Evolutionary conservation across 1,140 invertebrate genomes (phyloP).

Genomic region (Pygmarrhopalites habei): DNA sequence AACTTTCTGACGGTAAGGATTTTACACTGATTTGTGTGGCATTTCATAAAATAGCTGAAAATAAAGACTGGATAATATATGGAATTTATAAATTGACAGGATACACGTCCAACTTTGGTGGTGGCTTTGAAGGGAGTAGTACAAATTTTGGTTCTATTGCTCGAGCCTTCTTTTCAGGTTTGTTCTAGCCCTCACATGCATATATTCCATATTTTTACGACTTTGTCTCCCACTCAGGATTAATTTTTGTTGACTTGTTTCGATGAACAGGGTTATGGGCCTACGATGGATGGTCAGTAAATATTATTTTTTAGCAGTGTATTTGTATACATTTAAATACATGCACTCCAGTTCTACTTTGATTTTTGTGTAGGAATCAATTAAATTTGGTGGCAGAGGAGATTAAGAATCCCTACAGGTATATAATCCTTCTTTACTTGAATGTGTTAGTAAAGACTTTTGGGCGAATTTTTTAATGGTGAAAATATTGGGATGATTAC

Average conservation of each 20-base stretch:
- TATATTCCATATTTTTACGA: no score
- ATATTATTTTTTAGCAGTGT: slow-evolving; percentile 30
- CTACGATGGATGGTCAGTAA: slow-evolving; percentile 32
- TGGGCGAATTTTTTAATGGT: not conserved
- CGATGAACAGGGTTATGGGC: no score
- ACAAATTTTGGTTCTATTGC: slow-evolving; percentile 28
- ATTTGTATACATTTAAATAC: no score
- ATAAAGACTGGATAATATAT: no score
- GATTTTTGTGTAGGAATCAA: no score
- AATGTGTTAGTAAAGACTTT: not conserved
- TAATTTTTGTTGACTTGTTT: no score
- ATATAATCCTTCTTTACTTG: no score
- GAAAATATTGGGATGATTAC: not conserved
- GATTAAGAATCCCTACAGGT: slow-evolving; percentile 57
- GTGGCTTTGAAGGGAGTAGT: slow-evolving; percentile 3
- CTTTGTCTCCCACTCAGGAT: no score
- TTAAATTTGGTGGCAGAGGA: slow-evolving; percentile 57
- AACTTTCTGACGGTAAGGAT: slow-evolving; percentile 50
- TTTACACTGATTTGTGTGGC: slow-evolving; percentile 23
- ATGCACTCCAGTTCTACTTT: no score
- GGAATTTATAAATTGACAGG: no score
- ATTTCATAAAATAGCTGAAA: no score
- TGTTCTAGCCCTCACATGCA: not conserved
- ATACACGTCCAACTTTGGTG: slow-evolving; percentile 5
- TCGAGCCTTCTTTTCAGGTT: slow-evolving; percentile 19